phyloP scores from a whole-genome alignment of 2,113 vertebrate genomes.

The Hyperopisus bebe region DNA sequence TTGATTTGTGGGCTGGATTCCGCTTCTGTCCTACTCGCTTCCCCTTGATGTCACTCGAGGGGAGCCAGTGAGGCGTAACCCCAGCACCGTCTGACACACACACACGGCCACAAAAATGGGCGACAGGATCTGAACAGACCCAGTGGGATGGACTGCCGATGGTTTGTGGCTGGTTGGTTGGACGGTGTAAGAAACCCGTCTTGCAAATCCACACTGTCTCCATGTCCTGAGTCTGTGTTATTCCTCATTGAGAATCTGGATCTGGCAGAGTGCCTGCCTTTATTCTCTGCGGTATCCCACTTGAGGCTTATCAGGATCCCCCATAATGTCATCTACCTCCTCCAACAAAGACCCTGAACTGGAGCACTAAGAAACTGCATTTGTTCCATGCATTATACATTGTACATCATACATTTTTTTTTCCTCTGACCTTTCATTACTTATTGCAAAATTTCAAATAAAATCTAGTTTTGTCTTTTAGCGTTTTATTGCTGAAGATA shows the following conservation, averaged over 20 bases:
- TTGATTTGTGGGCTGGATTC: conserved; percentile 63
- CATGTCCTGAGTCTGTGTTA: conserved; percentile 59
- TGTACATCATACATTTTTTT: not conserved
- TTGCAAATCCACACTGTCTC: conserved; percentile 47
- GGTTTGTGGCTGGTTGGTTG: not conserved
- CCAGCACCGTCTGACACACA: conserved; percentile 35
- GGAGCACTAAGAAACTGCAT: conserved; percentile 27
- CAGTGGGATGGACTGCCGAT: conserved; percentile 15
- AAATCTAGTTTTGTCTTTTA: not conserved
- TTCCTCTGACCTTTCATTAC: not conserved
- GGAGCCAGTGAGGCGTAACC: conserved; percentile 57
- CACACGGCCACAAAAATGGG: conserved; percentile 24
- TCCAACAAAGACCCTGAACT: conserved; percentile 40
- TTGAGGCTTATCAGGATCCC: conserved; percentile 32
- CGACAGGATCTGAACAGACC: not conserved
- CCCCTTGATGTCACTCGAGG: conserved; percentile 58
- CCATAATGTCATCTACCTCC: conserved; percentile 51
- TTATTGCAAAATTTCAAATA: not conserved
- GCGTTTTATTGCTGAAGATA: not conserved
- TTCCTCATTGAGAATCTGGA: conserved; percentile 60
- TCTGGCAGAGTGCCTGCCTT: conserved; percentile 40
- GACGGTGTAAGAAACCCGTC: conserved; percentile 28
- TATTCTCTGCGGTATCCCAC: conserved; percentile 43
- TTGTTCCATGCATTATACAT: conserved; percentile 19
- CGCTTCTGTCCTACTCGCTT: conserved; percentile 56